Percentiles rank a stretch among this genome's conserved stretches.
These are phyloP conservation scores for Mystacides longicornis DNA, from an alignment of 2,888 invertebrate species.

Conservation along the genomic window DNA sequence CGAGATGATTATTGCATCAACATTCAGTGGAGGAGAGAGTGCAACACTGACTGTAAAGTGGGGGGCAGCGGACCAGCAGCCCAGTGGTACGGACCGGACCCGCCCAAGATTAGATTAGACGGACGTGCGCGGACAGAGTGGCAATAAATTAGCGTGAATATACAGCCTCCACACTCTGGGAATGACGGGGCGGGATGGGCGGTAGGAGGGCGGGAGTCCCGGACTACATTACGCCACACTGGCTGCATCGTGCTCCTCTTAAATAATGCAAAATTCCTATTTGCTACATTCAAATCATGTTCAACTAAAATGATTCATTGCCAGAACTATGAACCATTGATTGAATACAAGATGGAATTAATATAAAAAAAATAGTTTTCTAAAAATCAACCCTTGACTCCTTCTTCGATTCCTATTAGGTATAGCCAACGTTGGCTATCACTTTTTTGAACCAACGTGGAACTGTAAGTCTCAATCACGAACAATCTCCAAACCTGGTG, in stretches of 20 bases:
- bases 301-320: too few relatives aligned
- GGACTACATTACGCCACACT: conserved; percentile 3
- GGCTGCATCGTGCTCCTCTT: not conserved
- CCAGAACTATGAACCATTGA: too few relatives aligned
- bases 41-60: not conserved
- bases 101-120: conserved; percentile 23
- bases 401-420: too few relatives aligned
- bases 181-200: not conserved
- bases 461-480: too few relatives aligned
- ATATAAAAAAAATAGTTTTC: too few relatives aligned
- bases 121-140: conserved; percentile 22
- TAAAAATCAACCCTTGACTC: too few relatives aligned
- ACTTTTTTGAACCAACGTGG: too few relatives aligned
- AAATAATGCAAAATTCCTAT: too few relatives aligned
- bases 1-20: not conserved
- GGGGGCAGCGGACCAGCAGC: not conserved
- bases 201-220: not conserved
- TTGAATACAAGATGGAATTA: too few relatives aligned
- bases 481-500: too few relatives aligned
- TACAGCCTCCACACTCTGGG: conserved; percentile 14
- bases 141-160: conserved; percentile 25
- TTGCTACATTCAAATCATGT: too few relatives aligned
- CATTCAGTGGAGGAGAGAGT: not conserved
- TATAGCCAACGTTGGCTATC: too few relatives aligned
- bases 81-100: conserved; percentile 8